Evolutionary conservation across 1,140 invertebrate species (phyloP), one percentile per base, ranked within the genome.

Genomic region (Scaptodrosophila lebanonensis): DNA sequence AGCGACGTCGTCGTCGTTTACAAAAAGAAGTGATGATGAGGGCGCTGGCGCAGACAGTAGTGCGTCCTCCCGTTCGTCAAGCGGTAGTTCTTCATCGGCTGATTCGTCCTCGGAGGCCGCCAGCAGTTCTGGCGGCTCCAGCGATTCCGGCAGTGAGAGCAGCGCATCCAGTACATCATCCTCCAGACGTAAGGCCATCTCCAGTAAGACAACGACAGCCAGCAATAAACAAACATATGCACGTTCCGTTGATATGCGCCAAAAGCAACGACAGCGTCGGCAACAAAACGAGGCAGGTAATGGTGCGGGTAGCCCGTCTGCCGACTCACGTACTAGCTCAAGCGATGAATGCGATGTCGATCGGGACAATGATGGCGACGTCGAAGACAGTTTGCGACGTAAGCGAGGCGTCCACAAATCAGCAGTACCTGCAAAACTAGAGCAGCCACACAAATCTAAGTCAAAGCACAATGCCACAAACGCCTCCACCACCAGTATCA

Each of bases 281-380:
- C 89, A 64, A 89, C 40, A 82, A 56, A 76, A 42, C 63, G 76
- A 82, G 33, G 70, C 76, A 25, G 52, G 54, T 82, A 51, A 53
- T 58, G 38, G 76, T 67, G 44, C 54, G 49, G 50, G 54, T 70
- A 58, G 63, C 9, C 44, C 69, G 77, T 56, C 61, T 67, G 54
- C 45, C 7, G 43, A 62, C 59, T 56, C 75, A 3, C 58, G 42
- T 12, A 70, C 89, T 62, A 89, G 89, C 60, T 88, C 72, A 48
- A 88, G 88, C 58, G 79, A 85, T 59, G 70, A 63, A 61, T 88
- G 83, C 60, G 88, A 88, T 64, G 72, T 85, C 50, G 66, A 70
- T 13, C 75, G 82, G 2, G 48, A 52, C 16, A 59, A 76, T 3
- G 40, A 56, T 5, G 43, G 52, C 9, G 45, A 39, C n/a, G 43